phyloP scores from a whole-genome alignment of 1,140 invertebrate genomes.

The Aphidius ervi region DNA sequence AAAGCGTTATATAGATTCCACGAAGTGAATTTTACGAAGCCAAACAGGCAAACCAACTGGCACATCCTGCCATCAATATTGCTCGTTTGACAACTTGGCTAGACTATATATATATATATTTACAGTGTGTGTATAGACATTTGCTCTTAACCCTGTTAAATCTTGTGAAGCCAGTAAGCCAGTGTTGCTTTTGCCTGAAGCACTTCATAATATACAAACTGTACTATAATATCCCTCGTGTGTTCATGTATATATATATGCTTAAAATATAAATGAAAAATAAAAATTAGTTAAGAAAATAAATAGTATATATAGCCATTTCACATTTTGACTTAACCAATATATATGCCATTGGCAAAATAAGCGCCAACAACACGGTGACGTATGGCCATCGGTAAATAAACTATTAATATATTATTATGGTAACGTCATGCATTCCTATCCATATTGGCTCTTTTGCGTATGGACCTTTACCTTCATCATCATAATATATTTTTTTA shows the following conservation, averaged over 20 bases:
- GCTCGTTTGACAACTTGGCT: slow-evolving; percentile 43
- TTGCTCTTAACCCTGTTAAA: slow-evolving; percentile 41
- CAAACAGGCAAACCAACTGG: slow-evolving; percentile 20
- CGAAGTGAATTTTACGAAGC: slow-evolving; percentile 19
- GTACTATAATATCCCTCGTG: slow-evolving; percentile 16
- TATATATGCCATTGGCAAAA: slow-evolving; percentile 35
- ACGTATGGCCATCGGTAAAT: slow-evolving; percentile 52
- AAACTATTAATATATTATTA: slow-evolving; percentile 52
- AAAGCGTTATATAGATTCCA: slow-evolving; percentile 10
- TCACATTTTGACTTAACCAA: slow-evolving; percentile 21
- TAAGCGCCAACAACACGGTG: slow-evolving; percentile 35
- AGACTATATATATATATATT: slow-evolving; percentile 22
- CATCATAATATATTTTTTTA: slow-evolving; percentile 1
- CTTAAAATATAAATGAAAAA: slow-evolving; percentile 21
- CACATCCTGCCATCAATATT: slow-evolving; percentile 50
- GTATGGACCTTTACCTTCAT: slow-evolving; percentile 32
- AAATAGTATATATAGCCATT: slow-evolving; percentile 4
- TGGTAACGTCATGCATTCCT: slow-evolving; percentile 53
- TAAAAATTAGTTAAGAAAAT: slow-evolving; percentile 8
- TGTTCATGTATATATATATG: slow-evolving; percentile 19
- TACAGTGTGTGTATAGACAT: too few relatives aligned
- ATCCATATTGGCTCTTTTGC: slow-evolving; percentile 50
- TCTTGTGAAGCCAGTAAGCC: slow-evolving; percentile 36
- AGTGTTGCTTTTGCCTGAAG: slow-evolving; percentile 46
- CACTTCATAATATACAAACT: slow-evolving; percentile 26